Base-by-base conservation (phyloP, 2,797 vertebrate genomes). In the Psittacula derbiana region DNA sequence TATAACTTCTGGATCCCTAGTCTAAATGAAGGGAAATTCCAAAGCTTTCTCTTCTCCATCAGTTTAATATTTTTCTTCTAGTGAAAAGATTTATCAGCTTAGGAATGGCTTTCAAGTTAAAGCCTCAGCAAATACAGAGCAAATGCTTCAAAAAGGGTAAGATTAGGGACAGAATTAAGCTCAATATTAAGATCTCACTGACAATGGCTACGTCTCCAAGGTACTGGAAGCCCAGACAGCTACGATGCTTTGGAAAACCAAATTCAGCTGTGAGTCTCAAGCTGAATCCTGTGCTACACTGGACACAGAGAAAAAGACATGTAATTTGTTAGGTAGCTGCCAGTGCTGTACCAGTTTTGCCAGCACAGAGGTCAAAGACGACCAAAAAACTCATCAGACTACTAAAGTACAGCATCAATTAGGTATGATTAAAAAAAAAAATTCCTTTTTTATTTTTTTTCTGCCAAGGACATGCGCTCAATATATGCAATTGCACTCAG, bases 121-220 rank as follows among this genome's bases (percentile, higher is more conserved):
- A 67, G 27, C 55, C 15, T 78, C 27, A 50, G 20, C 5, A 92
- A 71, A 25, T 24, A 36, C 11, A 64, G 40, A 70, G 11, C 25
- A 91, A 91, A 89, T 52, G 19, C 25, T 60, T 62, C 53, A 90
- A 79, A 83, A 84, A 70, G 30, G 10, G 33, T 61, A 65, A 70
- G 21, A 44, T 74, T 55, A 43, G 15, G 16, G 10, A 7, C 43
- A 58, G 11, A 15, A 86, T 81, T 86, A 58, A 86, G 52, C 9
- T 28, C n/a, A 57, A 58, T 61, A 73, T 73, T 76, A 71, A 66
- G 25, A 47, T 3, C 23, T 44, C 0, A 0, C 28, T 60, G 55
- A 27, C 5, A 76, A 25, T 41, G 19, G 47, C 36, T 58, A 7
- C 28, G 21, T 40, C 21, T 85, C 36, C 31, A 46, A 7, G 41